A percentile compares a stretch with the other conserved stretches of the same genome.
Evolutionary conservation across 35 echinoderm and acorn worm species (phyloP).

Genomic region (Ophiothrix spiculata): DNA sequence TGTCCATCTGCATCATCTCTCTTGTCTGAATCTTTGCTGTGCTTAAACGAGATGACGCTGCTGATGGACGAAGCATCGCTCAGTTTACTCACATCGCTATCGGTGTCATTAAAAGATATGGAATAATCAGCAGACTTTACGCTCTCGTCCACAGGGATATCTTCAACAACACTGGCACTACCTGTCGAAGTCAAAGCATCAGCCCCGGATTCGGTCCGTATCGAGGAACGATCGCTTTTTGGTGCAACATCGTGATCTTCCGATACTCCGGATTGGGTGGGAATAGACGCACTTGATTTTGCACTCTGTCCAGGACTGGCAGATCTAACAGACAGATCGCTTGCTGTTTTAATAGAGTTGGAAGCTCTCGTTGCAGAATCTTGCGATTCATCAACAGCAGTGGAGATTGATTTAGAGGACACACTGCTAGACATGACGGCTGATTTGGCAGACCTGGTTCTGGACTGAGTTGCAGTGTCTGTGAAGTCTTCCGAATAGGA

Average conservation of each 20-base stretch:
- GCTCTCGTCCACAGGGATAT: conserved; percentile 15
- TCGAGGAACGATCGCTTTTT: conserved; percentile 34
- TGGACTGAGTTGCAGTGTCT: conserved; percentile 32
- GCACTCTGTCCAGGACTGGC: not conserved
- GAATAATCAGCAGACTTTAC: conserved; percentile 37
- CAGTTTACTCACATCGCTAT: not conserved
- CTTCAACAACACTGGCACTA: conserved; percentile 34
- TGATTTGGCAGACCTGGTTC: conserved; percentile 16
- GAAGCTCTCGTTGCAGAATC: not conserved
- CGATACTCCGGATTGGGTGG: conserved; percentile 17
- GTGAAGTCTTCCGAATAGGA: conserved; percentile 82
- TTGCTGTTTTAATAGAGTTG: conserved; percentile 47
- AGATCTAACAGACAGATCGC: conserved; percentile 18
- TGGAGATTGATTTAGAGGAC: conserved; percentile 13
- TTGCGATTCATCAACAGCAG: not conserved
- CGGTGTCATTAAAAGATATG: conserved; percentile 52
- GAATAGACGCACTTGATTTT: conserved; percentile 11
- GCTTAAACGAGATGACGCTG: not conserved
- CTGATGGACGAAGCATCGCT: not conserved
- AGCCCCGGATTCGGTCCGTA: conserved; percentile 40
- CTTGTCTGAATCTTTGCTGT: not conserved
- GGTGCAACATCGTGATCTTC: conserved; percentile 9
- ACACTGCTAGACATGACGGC: conserved; percentile 10
- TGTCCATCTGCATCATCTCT: not conserved
- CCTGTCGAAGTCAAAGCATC: conserved; percentile 2